Evolutionary conservation across 2,797 vertebrate genomes (phyloP).

Genomic region (Paedocypris micromegethes): DNA sequence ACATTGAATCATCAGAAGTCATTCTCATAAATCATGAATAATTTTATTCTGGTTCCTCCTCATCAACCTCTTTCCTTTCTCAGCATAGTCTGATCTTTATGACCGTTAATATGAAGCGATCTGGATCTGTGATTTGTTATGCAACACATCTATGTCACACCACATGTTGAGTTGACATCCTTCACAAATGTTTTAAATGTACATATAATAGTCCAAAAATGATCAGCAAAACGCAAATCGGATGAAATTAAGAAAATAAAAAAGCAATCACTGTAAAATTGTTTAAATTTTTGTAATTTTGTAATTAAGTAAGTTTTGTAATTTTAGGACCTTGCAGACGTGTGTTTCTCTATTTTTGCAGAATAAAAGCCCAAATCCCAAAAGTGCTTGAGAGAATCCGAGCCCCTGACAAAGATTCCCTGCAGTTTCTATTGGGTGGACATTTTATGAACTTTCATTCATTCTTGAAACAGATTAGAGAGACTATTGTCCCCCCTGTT

Average conservation of each 20-base stretch:
- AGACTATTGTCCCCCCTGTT: constrained; percentile 46
- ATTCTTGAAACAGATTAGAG: constrained; percentile 49
- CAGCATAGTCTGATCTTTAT: constrained; percentile 34
- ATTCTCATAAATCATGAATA: constrained; percentile 5
- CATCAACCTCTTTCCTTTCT: constrained; percentile 22
- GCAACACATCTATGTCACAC: constrained; percentile 26
- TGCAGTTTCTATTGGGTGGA: constrained; percentile 52
- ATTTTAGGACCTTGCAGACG: no score
- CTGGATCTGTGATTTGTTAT: constrained; percentile 22
- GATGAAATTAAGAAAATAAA: background rate
- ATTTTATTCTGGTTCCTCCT: background rate
- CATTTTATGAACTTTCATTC: constrained; percentile 58
- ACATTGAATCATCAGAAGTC: background rate
- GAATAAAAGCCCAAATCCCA: no score
- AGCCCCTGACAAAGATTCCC: constrained; percentile 52
- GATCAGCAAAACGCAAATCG: no score
- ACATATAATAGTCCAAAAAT: background rate
- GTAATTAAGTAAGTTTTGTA: no score
- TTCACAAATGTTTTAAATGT: constrained; percentile 27
- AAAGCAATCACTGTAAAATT: no score
- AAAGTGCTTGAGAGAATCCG: constrained; percentile 50
- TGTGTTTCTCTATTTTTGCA: no score
- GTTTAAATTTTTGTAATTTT: no score
- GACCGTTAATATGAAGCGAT: constrained; percentile 32
- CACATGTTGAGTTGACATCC: constrained; percentile 24